These are phyloP conservation scores for Gallinago nigripennis DNA, from an alignment of 2,797 vertebrate genomes.

Conservation along the genomic window DNA sequence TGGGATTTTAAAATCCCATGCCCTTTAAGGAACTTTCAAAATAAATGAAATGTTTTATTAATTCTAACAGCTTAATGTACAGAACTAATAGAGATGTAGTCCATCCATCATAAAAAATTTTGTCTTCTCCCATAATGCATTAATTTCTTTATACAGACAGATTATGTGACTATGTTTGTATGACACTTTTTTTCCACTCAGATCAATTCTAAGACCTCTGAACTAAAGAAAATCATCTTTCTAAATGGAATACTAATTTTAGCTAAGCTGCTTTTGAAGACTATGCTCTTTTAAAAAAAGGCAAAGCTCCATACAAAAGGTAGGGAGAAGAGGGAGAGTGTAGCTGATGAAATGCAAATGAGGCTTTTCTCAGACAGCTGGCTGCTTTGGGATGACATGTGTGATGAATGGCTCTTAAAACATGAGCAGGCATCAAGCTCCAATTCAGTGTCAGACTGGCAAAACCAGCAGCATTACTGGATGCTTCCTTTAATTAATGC, in stretches of 20 bases:
- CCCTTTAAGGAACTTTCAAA: slow-evolving; percentile 54
- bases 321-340: slow-evolving; percentile 64
- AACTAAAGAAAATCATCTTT: slow-evolving; percentile 74
- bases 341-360: slow-evolving; percentile 91
- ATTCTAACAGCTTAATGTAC: slow-evolving; percentile 61
- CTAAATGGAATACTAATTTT: slow-evolving; percentile 78
- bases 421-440: slow-evolving; percentile 90
- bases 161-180: slow-evolving; percentile 41
- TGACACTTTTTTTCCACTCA: slow-evolving; percentile 31
- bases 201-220: slow-evolving; percentile 66
- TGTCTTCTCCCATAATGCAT: slow-evolving; percentile 47
- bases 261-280: slow-evolving; percentile 78
- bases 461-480: slow-evolving; percentile 81
- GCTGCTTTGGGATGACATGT: slow-evolving; percentile 90
- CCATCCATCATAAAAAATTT: slow-evolving; percentile 58
- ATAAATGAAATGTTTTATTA: slow-evolving; percentile 64
- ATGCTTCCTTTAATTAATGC: slow-evolving; percentile 93
- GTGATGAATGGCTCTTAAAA: slow-evolving; percentile 95
- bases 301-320: slow-evolving; percentile 69
- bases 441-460: slow-evolving; percentile 89
- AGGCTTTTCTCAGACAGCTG: slow-evolving; percentile 89
- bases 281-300: slow-evolving; percentile 65
- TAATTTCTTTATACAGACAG: slow-evolving; percentile 60
- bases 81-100: slow-evolving; percentile 56
- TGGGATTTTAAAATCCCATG: slow-evolving; percentile 29